Percentiles rank a stretch among this genome's conserved stretches.
These are phyloP conservation scores for Trachelus iudaicus DNA, from an alignment of 2,888 invertebrate species.

Conservation along the genomic window DNA sequence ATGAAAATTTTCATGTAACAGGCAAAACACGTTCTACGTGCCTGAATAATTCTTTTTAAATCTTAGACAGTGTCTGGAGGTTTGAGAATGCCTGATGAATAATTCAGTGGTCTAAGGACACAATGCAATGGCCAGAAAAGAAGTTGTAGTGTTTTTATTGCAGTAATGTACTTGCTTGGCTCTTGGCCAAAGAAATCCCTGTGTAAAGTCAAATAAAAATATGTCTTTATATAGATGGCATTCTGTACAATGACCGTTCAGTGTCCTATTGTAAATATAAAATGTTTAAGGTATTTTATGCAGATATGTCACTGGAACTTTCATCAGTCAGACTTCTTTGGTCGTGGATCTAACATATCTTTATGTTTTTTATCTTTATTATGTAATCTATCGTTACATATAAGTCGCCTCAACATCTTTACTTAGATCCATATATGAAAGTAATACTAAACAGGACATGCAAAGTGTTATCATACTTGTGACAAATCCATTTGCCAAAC, in stretches of 20 bases:
- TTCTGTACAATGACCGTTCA: not conserved
- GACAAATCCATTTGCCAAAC: too few relatives aligned
- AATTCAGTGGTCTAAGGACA: constrained; percentile 36
- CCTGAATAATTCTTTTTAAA: constrained; percentile 36
- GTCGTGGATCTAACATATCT: too few relatives aligned
- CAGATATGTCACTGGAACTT: not conserved
- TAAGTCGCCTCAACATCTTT: too few relatives aligned
- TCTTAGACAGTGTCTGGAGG: constrained; percentile 29
- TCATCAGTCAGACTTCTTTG: too few relatives aligned
- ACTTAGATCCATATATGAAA: too few relatives aligned
- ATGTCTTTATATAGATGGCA: constrained; percentile 15
- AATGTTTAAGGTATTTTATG: not conserved
- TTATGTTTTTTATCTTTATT: too few relatives aligned
- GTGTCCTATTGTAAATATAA: not conserved
- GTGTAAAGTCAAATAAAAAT: constrained; percentile 24
- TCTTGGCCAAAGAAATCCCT: constrained; percentile 24
- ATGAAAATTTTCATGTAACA: too few relatives aligned
- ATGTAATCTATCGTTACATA: too few relatives aligned
- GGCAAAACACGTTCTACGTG: constrained; percentile 17
- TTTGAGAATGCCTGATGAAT: constrained; percentile 42
- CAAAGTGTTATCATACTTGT: too few relatives aligned
- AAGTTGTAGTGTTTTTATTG: constrained; percentile 36
- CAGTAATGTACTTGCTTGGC: constrained; percentile 23
- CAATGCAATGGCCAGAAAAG: constrained; percentile 25
- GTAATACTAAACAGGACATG: too few relatives aligned